Evolutionary conservation across 2,888 invertebrate genomes (phyloP).

Genomic region (Dasypolia templi): DNA sequence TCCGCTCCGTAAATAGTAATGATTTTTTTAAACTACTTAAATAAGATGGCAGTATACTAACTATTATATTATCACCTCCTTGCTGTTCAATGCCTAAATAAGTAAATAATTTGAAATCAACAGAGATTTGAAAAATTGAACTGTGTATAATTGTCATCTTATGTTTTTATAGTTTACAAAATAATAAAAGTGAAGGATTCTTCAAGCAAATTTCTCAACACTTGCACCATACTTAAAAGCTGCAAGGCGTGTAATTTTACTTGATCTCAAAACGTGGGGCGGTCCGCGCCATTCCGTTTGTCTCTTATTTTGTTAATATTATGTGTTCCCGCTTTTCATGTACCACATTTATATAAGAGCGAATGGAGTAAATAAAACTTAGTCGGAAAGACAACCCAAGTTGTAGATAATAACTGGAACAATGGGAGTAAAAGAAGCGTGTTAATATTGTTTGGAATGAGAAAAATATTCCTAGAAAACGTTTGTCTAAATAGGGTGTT

Average conservation of each 20-base stretch:
- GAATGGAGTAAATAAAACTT: constrained; percentile 17
- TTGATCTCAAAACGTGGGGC: constrained; percentile 78
- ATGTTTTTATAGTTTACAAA: not conserved
- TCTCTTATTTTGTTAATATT: constrained; percentile 76
- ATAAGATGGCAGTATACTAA: not conserved
- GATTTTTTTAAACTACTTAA: not conserved
- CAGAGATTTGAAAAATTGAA: not conserved
- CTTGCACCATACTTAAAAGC: constrained; percentile 70
- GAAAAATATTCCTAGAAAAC: not conserved
- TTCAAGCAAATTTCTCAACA: constrained; percentile 28
- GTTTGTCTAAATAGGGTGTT: not conserved
- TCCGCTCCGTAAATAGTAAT: not conserved
- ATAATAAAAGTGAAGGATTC: not conserved
- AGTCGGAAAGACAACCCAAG: not conserved
- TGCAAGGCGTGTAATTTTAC: constrained; percentile 81
- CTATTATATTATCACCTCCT: not conserved
- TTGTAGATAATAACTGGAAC: not conserved
- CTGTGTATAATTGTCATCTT: not conserved
- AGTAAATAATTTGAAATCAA: not conserved
- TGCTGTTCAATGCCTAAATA: not conserved
- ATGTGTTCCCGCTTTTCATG: constrained; percentile 58
- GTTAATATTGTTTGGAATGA: not conserved
- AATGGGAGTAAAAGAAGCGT: not conserved
- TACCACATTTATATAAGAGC: constrained; percentile 34
- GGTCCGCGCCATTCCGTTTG: constrained; percentile 69